Evolutionary conservation across 1,140 invertebrate genomes (phyloP).

Genomic region (Calosoma granatense): DNA sequence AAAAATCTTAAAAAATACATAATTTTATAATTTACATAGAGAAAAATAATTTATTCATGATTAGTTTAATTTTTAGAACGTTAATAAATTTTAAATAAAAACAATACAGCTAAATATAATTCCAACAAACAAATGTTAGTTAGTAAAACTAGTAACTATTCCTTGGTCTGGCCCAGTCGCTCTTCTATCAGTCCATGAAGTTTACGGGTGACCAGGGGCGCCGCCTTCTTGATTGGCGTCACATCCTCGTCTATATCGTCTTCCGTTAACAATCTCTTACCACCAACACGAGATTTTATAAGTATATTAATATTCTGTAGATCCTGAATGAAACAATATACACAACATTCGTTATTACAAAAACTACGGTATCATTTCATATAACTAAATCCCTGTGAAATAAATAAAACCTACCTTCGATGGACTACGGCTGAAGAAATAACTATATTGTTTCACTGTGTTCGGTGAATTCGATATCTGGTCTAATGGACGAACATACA

Average conservation of each 20-base stretch:
- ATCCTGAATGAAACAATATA: too few relatives aligned
- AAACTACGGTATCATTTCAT: slow-evolving; percentile 17
- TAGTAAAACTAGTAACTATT: neutral
- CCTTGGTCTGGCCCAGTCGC: slow-evolving; percentile 21
- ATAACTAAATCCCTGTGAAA: neutral
- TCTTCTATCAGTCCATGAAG: slow-evolving; percentile 29
- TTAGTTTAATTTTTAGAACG: too few relatives aligned
- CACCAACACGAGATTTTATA: slow-evolving; percentile 25
- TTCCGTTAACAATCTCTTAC: slow-evolving; percentile 28
- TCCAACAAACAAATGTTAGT: too few relatives aligned
- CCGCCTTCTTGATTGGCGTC: slow-evolving; percentile 18
- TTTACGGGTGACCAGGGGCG: slow-evolving; percentile 27
- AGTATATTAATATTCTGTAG: slow-evolving; percentile 32
- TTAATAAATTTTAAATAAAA: too few relatives aligned
- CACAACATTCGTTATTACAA: slow-evolving; percentile 10
- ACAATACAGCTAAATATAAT: too few relatives aligned
- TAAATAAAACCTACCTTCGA: too few relatives aligned
- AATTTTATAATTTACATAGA: too few relatives aligned
- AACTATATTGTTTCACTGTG: slow-evolving; percentile 57
- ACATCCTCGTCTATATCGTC: slow-evolving; percentile 16
- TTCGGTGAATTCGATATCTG: slow-evolving; percentile 33
- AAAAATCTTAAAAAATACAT: too few relatives aligned
- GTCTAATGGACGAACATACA: slow-evolving; percentile 48
- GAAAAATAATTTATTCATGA: too few relatives aligned
- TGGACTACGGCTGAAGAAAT: slow-evolving; percentile 81